A percentile compares a stretch with the other conserved stretches of the same genome.
These are phyloP conservation scores for Lepidurus packardi DNA, from an alignment of 1,140 invertebrate genomes.

Conservation along the genomic window DNA sequence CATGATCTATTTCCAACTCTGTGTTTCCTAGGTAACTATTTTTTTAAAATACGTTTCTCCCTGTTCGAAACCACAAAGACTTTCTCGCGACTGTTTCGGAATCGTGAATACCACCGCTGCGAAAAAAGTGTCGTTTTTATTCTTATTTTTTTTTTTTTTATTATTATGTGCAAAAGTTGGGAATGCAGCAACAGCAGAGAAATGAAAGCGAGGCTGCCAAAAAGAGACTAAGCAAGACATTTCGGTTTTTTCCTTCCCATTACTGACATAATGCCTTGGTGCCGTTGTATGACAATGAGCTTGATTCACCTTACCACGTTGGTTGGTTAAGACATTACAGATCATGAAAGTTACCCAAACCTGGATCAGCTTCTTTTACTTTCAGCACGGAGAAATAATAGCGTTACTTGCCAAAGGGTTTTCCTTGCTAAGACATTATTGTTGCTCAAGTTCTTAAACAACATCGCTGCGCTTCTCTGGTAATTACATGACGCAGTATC, in stretches of 20 bases:
- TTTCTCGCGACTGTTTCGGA: background rate
- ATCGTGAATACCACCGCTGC: slow-evolving; percentile 2
- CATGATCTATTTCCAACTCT: background rate
- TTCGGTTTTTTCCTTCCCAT: background rate
- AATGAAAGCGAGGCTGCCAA: slow-evolving; percentile 4
- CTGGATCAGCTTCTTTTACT: background rate
- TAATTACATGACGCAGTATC: background rate
- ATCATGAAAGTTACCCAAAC: background rate
- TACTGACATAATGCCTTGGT: background rate
- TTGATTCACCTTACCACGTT: background rate
- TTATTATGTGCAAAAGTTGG: background rate
- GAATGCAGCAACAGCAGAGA: background rate
- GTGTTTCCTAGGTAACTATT: background rate
- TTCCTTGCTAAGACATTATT: too few species aligned
- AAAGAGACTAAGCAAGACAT: background rate
- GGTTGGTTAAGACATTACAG: slow-evolving; percentile 21
- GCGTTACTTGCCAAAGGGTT: too few species aligned
- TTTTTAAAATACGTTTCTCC: too few species aligned
- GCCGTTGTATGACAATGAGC: background rate
- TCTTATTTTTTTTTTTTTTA: background rate
- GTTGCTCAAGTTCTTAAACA: too few species aligned
- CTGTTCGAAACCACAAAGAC: too few species aligned
- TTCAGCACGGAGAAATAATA: background rate
- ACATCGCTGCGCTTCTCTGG: background rate
- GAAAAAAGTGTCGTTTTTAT: background rate